Percentiles rank a stretch among this genome's conserved stretches.
These are phyloP conservation scores for Siphamia tubifer DNA, from an alignment of 2,113 vertebrate species.

Conservation along the genomic window DNA sequence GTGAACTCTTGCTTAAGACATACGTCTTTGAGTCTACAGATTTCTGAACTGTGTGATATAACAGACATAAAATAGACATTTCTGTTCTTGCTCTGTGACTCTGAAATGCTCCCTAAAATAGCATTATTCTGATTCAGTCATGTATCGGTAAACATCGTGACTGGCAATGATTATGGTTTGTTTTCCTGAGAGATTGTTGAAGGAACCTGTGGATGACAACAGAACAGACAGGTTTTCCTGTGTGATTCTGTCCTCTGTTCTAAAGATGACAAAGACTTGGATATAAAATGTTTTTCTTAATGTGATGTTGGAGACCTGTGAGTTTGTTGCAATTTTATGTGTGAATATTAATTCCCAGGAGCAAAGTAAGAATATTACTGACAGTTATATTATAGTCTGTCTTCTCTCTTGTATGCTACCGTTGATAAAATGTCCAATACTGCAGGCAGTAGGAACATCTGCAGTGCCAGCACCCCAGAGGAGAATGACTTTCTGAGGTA, in stretches of 20 bases:
- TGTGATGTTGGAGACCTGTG: slow-evolving; percentile 14
- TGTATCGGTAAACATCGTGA: too few relatives aligned
- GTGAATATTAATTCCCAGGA: slow-evolving; percentile 45
- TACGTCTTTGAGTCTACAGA: neutral
- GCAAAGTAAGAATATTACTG: slow-evolving; percentile 47
- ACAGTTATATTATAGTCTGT: slow-evolving; percentile 46
- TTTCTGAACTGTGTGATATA: neutral
- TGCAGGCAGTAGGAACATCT: slow-evolving; percentile 57
- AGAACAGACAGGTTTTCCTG: neutral
- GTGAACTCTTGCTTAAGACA: neutral
- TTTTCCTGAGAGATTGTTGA: neutral
- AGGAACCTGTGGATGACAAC: neutral
- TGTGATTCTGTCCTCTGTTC: slow-evolving; percentile 7
- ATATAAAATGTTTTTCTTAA: slow-evolving; percentile 11
- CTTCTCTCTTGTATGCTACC: slow-evolving; percentile 32
- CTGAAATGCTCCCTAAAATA: neutral
- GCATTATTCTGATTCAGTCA: neutral
- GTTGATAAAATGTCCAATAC: slow-evolving; percentile 59
- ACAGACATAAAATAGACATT: too few relatives aligned
- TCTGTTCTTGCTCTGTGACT: too few relatives aligned
- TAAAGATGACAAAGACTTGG: slow-evolving; percentile 13
- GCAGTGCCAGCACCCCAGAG: slow-evolving; percentile 49
- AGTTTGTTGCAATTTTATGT: slow-evolving; percentile 14
- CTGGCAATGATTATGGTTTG: slow-evolving; percentile 5
- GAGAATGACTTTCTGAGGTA: slow-evolving; percentile 56